phyloP scores from a whole-genome alignment of 2,888 invertebrate genomes.

The Sinhomidia bicolor region DNA sequence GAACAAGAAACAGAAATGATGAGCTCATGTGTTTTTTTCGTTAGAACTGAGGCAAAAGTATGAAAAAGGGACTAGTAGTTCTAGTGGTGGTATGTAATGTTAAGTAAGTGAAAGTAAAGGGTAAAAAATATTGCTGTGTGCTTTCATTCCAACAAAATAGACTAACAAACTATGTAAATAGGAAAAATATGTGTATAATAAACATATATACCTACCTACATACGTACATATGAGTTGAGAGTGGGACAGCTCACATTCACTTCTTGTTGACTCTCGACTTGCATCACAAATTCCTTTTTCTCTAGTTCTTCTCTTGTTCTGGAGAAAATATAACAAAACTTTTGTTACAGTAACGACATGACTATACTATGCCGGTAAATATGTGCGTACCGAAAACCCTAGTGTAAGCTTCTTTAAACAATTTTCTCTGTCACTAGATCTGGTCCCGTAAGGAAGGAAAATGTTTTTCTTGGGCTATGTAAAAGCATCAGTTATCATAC shows the following conservation, averaged over 20 bases:
- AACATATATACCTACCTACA: conserved; percentile 27
- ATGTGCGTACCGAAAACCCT: neutral
- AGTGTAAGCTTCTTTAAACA: too few relatives aligned
- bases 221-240: neutral
- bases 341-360: conserved; percentile 50
- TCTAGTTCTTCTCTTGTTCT: conserved; percentile 6
- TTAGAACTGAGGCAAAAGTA: conserved; percentile 60
- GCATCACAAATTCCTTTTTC: conserved; percentile 54
- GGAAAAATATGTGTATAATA: neutral
- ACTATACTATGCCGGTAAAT: conserved; percentile 13
- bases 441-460: neutral
- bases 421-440: too few relatives aligned
- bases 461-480: neutral
- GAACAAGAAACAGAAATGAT: conserved; percentile 64
- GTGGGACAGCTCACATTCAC: neutral
- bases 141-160: neutral
- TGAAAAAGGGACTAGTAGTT: neutral
- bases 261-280: conserved; percentile 65
- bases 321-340: conserved; percentile 58
- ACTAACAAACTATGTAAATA: conserved; percentile 19
- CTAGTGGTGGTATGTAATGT: conserved; percentile 32
- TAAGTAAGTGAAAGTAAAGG: conserved; percentile 26
- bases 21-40: conserved; percentile 67
- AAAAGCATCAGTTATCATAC: too few relatives aligned
- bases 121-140: conserved; percentile 16